Base-by-base conservation (phyloP, 1,140 invertebrate species). In the Meloidogyne hapla region DNA sequence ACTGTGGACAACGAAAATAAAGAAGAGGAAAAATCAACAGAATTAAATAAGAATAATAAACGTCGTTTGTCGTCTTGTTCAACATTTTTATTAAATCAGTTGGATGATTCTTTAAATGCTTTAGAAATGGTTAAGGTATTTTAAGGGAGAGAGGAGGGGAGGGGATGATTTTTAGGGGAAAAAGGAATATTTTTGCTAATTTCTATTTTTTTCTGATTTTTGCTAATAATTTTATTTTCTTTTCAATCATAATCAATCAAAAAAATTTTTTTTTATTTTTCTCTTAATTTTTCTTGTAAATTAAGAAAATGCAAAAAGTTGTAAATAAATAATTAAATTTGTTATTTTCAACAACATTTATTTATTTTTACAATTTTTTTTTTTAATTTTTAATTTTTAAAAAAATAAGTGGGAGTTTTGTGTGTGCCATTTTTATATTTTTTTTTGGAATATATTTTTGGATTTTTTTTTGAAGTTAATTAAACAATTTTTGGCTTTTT, bases 51-150 rank as follows among this genome's bases (percentile, higher is more conserved):
- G 5, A 48, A 48, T 3, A 48, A 48, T 48, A 48, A 48, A 48
- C 4, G 33, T 4, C 33, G 33, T 33, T 8, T 33, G 33, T 48
- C 45, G 18, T 18, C 5, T 48, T 48, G 45, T 48, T 48, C 45
- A 18, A 18, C 13, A 3, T 56, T n/a, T 56, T 33, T 63, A 64
- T 42, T 73, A 61, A 63, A 33, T 62, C 56, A 28, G n/a, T 33
- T 73, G 48, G 70, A 73, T 64, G 45, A 73, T 4, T 63, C 70
- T 3, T 62, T 73, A 23, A 28, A 61, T n/a, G 56, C 28, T 61
- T 64, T 73, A 40, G 48, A 73, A 64, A 56, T 61, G 56, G 21
- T 73, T 64, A 73, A 73, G 70, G 70, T 73, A 63, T 13, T 1
- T 33, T 33, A 6, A 33, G 5, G 5, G 33, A 8, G 33, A 33